A percentile compares a stretch with the other conserved stretches of the same genome.
phyloP scores from a whole-genome alignment of 1,140 invertebrate genomes.

The Nilaparvata lugens region DNA sequence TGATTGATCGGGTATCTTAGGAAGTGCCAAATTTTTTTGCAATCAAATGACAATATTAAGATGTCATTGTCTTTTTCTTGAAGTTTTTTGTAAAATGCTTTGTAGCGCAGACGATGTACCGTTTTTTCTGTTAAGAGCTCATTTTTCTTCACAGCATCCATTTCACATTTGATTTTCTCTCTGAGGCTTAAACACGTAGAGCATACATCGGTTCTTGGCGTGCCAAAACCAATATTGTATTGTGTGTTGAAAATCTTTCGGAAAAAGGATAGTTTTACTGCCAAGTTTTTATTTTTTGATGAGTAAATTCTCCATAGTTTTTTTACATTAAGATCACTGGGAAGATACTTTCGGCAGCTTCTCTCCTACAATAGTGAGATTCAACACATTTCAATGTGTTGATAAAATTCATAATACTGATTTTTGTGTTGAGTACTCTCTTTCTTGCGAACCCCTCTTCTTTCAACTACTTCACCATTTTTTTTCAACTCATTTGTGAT shows the following conservation, averaged over 20 bases:
- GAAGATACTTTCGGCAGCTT: neutral
- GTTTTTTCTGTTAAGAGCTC: neutral
- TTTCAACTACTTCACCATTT: too few relatives aligned
- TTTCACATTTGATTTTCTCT: neutral
- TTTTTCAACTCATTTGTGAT: too few relatives aligned
- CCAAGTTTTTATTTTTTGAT: neutral
- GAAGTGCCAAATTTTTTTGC: slow-evolving; percentile 33
- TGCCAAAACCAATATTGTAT: neutral
- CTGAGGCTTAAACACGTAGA: neutral
- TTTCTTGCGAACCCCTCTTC: too few relatives aligned
- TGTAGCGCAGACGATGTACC: neutral
- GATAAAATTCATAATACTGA: too few relatives aligned
- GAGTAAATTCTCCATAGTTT: neutral
- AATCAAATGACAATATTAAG: slow-evolving; percentile 30
- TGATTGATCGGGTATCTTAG: slow-evolving; percentile 29
- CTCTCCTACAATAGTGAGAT: neutral
- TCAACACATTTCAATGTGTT: too few relatives aligned
- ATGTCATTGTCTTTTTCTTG: neutral
- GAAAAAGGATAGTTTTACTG: neutral
- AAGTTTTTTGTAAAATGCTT: neutral
- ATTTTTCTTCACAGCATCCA: neutral
- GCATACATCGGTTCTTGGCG: neutral
- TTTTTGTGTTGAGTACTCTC: too few relatives aligned
- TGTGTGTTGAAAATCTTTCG: neutral
- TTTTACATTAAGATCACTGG: neutral